Evolutionary conservation across 2,797 vertebrate species (phyloP).

Genomic region (Pipistrellus pygmaeus): DNA sequence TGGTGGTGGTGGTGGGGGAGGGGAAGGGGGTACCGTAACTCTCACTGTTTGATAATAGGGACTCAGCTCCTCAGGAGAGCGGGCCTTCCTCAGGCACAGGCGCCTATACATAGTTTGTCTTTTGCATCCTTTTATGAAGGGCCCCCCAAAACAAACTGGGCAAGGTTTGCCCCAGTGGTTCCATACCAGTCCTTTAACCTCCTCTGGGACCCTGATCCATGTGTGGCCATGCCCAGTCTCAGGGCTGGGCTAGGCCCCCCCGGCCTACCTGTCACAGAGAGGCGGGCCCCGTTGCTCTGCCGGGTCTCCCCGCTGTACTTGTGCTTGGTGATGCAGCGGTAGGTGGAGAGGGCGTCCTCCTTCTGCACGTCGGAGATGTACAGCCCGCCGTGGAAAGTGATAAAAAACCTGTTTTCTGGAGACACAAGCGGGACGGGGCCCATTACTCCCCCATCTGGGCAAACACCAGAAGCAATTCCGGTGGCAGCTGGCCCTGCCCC

Average conservation of each 20-base stretch:
- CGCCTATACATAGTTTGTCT: background rate
- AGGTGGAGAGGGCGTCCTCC: slow-evolving; percentile 99
- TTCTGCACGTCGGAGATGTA: slow-evolving; percentile 99
- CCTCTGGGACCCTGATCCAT: background rate
- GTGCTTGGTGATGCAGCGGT: slow-evolving; percentile 99
- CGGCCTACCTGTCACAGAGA: slow-evolving; percentile 95
- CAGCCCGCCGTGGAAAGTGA: slow-evolving; percentile 96
- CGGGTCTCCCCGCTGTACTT: slow-evolving; percentile 99
- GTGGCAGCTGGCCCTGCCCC: background rate
- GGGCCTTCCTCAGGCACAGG: background rate
- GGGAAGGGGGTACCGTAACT: too few species aligned
- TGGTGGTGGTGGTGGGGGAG: background rate
- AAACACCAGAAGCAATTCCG: background rate
- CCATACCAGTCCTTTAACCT: background rate
- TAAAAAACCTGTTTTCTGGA: slow-evolving; percentile 98
- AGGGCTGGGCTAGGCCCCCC: background rate
- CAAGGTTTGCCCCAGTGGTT: background rate
- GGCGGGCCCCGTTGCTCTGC: slow-evolving; percentile 98
- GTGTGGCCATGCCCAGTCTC: too few species aligned
- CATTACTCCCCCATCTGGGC: slow-evolving; percentile 16
- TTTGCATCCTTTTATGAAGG: background rate
- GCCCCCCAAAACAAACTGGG: background rate
- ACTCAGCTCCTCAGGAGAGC: background rate
- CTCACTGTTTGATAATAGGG: background rate
- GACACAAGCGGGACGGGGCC: slow-evolving; percentile 79